A percentile compares a stretch with the other conserved stretches of the same genome.
Evolutionary conservation across 2,113 vertebrate species (phyloP).

Genomic region (Apus apus): DNA sequence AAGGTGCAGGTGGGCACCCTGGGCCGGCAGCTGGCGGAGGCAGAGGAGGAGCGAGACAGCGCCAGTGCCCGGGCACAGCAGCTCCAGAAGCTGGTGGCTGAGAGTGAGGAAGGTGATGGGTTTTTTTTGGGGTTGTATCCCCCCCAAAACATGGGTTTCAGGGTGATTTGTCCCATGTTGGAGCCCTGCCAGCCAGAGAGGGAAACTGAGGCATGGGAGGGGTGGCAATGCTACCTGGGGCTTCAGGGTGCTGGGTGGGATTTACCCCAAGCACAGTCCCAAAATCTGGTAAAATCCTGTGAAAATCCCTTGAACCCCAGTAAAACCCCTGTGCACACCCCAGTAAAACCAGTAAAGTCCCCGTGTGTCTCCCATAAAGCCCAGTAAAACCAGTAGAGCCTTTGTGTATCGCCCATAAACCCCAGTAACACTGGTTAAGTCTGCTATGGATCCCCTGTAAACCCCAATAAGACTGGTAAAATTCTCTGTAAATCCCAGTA

Average conservation of each 20-base stretch:
- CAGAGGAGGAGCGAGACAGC: constrained; percentile 78
- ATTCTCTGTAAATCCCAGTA: rapidly evolving
- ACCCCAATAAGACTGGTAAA: not conserved
- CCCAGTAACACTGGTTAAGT: not conserved
- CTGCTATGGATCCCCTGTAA: rapidly evolving
- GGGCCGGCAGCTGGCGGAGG: constrained; percentile 76
- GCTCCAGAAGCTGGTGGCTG: constrained; percentile 82
- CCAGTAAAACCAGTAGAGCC: not conserved
- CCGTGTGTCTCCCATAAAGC: rapidly evolving
- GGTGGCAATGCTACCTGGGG: not conserved
- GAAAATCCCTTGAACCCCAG: rapidly evolving
- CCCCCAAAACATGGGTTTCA: rapidly evolving
- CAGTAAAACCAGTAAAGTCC: not conserved
- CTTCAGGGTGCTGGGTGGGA: rapidly evolving
- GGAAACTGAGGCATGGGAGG: not conserved
- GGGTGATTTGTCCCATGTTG: not conserved
- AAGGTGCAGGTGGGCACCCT: constrained; percentile 74
- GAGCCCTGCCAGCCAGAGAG: rapidly evolving
- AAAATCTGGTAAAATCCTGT: not conserved
- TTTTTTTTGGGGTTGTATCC: not conserved
- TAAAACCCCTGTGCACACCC: not conserved
- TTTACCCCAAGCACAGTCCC: rapidly evolving
- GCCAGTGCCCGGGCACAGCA: constrained; percentile 75
- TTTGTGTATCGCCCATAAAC: rapidly evolving
- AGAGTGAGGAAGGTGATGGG: constrained; percentile 83